A percentile compares a stretch with the other conserved stretches of the same genome.
Evolutionary conservation across 2,888 invertebrate species (phyloP).

Genomic region (Drosophila eohydei): DNA sequence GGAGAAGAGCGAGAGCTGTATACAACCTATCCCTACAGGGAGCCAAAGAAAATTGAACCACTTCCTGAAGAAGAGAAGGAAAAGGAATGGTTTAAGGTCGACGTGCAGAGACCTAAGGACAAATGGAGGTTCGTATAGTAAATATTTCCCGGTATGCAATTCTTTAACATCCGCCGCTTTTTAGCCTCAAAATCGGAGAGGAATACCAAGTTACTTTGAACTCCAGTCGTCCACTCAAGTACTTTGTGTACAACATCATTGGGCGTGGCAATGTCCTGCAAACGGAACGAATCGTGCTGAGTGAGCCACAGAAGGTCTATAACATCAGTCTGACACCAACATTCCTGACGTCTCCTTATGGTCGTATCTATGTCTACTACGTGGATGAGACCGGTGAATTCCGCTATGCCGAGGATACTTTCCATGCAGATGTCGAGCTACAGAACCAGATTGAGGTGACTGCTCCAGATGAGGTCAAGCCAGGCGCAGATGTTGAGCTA

Average conservation of each 20-base stretch:
- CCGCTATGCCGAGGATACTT: conserved; percentile 93
- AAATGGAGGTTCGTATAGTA: conserved; percentile 55
- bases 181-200: conserved; percentile 87
- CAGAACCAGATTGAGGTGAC: conserved; percentile 88
- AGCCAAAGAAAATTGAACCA: conserved; percentile 64
- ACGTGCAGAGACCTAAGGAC: conserved; percentile 51
- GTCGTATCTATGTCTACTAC: conserved; percentile 92
- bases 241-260: conserved; percentile 91
- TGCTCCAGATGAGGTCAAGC: conserved; percentile 89
- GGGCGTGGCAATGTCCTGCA: conserved; percentile 93
- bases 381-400: conserved; percentile 91
- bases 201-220: conserved; percentile 91
- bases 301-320: conserved; percentile 85
- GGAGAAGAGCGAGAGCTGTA: conserved; percentile 68
- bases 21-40: conserved; percentile 67
- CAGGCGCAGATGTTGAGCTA: conserved; percentile 92
- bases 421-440: conserved; percentile 91
- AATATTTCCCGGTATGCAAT: fast-evolving
- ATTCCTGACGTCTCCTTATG: conserved; percentile 92
- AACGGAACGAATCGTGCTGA: conserved; percentile 89
- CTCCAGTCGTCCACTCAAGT: conserved; percentile 90
- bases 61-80: conserved; percentile 37
- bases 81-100: conserved; percentile 66
- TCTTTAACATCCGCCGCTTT: conserved; percentile 54
- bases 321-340: conserved; percentile 90